Base-by-base conservation (phyloP, 2,888 invertebrate species). In the Glyphotaelius pellucidus region DNA sequence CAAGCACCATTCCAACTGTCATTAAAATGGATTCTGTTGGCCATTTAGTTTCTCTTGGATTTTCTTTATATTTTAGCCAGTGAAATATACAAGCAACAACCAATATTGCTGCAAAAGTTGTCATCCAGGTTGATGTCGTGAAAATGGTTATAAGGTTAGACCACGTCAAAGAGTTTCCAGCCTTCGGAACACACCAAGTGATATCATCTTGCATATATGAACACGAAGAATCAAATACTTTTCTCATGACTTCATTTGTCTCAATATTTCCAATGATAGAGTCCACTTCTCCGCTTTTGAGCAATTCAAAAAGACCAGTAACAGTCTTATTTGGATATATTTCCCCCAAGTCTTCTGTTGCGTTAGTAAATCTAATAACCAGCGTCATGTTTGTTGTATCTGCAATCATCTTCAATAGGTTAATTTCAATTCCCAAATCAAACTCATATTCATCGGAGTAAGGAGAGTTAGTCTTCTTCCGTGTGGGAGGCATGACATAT, bases 141-240 rank as follows among this genome's bases (percentile, higher is more conserved):
- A 96, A 96, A 92, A 96, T 96, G 52, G 95, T 96, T 3, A 96
- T 95, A 25, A 96, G 94, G 94, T 96, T 96, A 35, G 95, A 94
- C 96, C 96, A 96, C 5, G 96, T 96, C 0, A 95, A 94, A 0
- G 96, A 96, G 93, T 95, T 94, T 0, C 94, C 94, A 4, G 96
- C 95, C 94, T 94, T 95, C 0, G 96, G 95, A 0, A 96, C 94
- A 87, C 96, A 96, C 95, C 96, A 95, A 0, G 96, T 96, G 95
- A 96, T 96, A 93, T 96, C 96, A 91, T 96, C 96, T 94, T 96
- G 96, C 11, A 95, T 95, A 92, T 96, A 96, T 91, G 95, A 96
- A 15, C 95, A 94, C 0, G 96, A 96, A 0, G 96, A 95, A 94
- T 96, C 94, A 88, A 96, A 96, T 95, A 95, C 96, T 93, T 95